Base-by-base conservation (phyloP, 2,113 vertebrate species). In the Plecturocebus donacophilus region DNA sequence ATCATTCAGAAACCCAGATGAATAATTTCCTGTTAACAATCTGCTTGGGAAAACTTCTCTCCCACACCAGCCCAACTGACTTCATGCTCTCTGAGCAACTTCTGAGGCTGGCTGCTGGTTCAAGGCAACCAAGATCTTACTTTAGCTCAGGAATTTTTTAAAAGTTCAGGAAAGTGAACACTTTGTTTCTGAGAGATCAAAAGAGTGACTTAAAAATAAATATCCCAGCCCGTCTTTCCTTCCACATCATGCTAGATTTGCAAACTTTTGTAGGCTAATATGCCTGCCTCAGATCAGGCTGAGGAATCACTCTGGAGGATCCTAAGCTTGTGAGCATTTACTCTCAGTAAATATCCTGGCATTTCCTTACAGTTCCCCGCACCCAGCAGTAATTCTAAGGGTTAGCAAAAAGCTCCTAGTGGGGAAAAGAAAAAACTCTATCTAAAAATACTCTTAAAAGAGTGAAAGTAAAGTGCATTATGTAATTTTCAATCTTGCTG, bases 21-120 rank as follows among this genome's bases (percentile, higher is more conserved):
- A 83, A 97, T 96, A 93, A 97, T 95, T 68, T 98, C 96, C 93
- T 97, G 56, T 35, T 96, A 97, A 91, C 95, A 97, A 95, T 90
- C 89, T 86, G 71, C 87, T 79, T 96, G 97, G 61, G 23, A 91
- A 98, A 98, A 92, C 47, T 79, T 98, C 81, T 91, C 96, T 97
- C 92, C 93, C 49, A 47, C 32, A 8, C 32, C 75, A 70, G 87
- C 82, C 21, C 25, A 2, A 3, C 16, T 21, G 16, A 49, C 76
- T 89, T 27, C 47, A 68, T 75, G 87, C 71, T 84, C 47, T 95
- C 95, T 70, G 66, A 88, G 81, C 79, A 91, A 73, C 45, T 97
- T 97, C 75, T 86, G 73, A 91, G 54, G 89, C 87, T 93, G 94
- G n/a, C 71, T n/a, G 45, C 58, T 92, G 92, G 75, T 92, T 75